These are phyloP conservation scores for Crepidodera aurea DNA, from an alignment of 2,888 invertebrate genomes.

Conservation along the genomic window DNA sequence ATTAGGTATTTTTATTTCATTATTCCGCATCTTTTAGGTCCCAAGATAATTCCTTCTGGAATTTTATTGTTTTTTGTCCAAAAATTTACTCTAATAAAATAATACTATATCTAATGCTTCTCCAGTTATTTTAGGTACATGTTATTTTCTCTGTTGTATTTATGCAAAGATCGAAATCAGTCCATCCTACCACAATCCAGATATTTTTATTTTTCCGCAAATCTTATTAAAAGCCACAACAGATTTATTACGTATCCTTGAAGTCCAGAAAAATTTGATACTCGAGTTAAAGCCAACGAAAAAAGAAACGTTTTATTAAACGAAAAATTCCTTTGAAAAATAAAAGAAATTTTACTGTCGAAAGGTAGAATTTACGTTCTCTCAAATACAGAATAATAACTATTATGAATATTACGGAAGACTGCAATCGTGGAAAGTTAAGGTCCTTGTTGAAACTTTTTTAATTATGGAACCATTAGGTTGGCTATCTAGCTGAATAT, in stretches of 20 bases:
- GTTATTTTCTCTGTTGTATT: too few relatives aligned
- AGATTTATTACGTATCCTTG: background rate
- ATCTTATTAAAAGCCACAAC: too few relatives aligned
- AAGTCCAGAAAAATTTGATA: background rate
- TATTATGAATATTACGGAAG: constrained; percentile 15
- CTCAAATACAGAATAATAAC: constrained; percentile 10
- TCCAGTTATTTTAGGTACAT: too few relatives aligned
- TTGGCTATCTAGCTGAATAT: constrained; percentile 15
- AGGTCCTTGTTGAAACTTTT: constrained; percentile 21
- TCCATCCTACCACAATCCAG: too few relatives aligned
- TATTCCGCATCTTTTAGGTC: too few relatives aligned
- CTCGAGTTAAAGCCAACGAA: background rate
- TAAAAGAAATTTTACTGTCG: background rate
- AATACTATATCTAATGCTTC: too few relatives aligned
- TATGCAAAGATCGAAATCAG: too few relatives aligned
- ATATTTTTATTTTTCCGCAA: too few relatives aligned
- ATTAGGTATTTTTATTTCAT: too few relatives aligned
- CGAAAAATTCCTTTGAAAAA: constrained; percentile 3
- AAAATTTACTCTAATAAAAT: too few relatives aligned
- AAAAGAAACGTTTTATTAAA: background rate
- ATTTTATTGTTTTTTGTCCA: too few relatives aligned
- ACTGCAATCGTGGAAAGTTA: constrained; percentile 18
- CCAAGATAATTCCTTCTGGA: too few relatives aligned
- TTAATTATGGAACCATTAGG: constrained; percentile 20
- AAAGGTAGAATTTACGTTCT: background rate